phyloP scores from a whole-genome alignment of 1,140 invertebrate species.

The Gerris buenoi region DNA sequence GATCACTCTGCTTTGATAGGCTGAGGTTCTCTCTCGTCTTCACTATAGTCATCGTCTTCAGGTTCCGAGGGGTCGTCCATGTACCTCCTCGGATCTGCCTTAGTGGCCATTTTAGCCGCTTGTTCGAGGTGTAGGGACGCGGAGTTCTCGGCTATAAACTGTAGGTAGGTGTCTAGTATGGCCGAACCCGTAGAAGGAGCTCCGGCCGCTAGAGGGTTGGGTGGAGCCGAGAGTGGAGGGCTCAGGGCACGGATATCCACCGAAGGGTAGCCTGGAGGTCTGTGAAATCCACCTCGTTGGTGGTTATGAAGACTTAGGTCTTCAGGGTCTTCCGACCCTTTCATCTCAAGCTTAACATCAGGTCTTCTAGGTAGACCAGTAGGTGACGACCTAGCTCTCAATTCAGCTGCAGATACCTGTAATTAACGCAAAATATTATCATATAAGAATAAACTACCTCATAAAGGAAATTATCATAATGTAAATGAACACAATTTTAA shows the following conservation, averaged over 20 bases:
- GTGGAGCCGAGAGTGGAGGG: constrained; percentile 15
- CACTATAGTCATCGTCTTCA: constrained; percentile 25
- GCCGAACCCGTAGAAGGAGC: constrained; percentile 46
- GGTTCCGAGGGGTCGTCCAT: constrained; percentile 22
- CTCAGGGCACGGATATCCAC: constrained; percentile 20
- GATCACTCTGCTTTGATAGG: constrained; percentile 25
- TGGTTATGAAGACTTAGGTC: constrained; percentile 44
- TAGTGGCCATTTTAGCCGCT: constrained; percentile 22
- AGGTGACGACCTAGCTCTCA: constrained; percentile 63
- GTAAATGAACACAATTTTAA: no score
- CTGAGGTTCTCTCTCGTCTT: constrained; percentile 24
- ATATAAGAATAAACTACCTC: no score
- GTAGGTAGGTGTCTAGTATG: constrained; percentile 66
- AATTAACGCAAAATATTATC: no score
- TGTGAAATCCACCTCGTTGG: constrained; percentile 4
- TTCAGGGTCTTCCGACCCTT: constrained; percentile 54
- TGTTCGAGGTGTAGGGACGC: constrained; percentile 33
- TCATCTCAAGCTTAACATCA: constrained; percentile 56
- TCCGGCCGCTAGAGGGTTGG: not conserved
- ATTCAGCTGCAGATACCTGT: constrained; percentile 54
- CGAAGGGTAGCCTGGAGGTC: constrained; percentile 13
- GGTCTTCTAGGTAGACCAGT: constrained; percentile 56
- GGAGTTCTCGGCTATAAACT: constrained; percentile 67
- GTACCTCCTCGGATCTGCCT: constrained; percentile 20
- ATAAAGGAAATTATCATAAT: no score